Percentiles rank a stretch among this genome's conserved stretches.
Conservation (phyloP, 2,113 vertebrate species). For the Sorex fumeus region DNA sequence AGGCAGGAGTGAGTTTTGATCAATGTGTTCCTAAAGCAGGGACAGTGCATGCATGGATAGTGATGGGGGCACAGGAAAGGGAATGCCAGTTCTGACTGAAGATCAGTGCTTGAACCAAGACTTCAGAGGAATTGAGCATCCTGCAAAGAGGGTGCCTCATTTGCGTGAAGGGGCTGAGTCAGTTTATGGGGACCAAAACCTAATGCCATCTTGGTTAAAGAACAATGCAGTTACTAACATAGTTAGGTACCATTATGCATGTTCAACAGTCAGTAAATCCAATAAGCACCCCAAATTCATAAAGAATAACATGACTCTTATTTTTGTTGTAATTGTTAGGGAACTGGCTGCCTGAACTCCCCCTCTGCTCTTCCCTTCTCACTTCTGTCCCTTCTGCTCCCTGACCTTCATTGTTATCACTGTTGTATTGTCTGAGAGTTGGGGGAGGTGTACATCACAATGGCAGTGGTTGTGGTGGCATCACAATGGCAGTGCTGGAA, state of each 20-base stretch:
- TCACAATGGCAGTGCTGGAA: no score
- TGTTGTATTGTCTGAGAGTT: background rate
- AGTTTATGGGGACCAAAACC: background rate
- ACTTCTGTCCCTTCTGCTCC: constrained; percentile 1
- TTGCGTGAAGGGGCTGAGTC: background rate
- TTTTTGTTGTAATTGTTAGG: background rate
- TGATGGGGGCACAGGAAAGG: background rate
- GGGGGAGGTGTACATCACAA: no score
- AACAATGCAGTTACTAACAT: constrained; percentile 15
- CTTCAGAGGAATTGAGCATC: background rate
- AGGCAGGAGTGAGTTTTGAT: background rate
- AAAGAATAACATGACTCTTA: background rate
- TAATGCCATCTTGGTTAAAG: background rate
- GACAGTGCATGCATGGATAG: background rate
- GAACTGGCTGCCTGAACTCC: background rate
- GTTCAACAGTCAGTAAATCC: constrained; percentile 27
- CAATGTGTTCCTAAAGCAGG: fast-evolving
- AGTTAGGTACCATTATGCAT: background rate
- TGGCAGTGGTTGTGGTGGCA: no score
- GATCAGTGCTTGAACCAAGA: background rate
- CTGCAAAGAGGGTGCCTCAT: background rate
- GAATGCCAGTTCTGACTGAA: background rate
- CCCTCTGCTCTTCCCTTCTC: background rate
- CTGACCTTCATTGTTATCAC: background rate
- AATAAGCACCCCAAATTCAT: background rate